Percentiles rank a stretch among this genome's conserved stretches.
phyloP scores from a whole-genome alignment of 2,113 vertebrate species.

The Bos indicus region DNA sequence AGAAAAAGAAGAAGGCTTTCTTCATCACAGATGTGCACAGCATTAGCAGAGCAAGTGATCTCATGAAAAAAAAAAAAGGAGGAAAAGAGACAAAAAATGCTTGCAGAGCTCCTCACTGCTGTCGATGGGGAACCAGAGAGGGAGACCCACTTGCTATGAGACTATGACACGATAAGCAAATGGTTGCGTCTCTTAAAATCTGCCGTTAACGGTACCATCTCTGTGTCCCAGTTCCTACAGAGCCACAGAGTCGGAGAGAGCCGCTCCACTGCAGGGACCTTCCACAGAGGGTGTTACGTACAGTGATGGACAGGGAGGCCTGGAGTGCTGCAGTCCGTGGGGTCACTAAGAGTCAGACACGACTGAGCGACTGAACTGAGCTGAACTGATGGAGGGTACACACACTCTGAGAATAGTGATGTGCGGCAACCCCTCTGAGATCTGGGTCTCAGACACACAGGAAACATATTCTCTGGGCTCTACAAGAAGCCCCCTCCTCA shows the following conservation, averaged over 20 bases:
- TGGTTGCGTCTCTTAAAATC: not conserved
- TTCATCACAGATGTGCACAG: not conserved
- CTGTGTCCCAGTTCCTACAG: not conserved
- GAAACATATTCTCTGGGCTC: not conserved
- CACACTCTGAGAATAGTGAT: not conserved
- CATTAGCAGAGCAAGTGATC: not conserved
- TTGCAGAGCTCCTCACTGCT: not conserved
- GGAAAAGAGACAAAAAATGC: not conserved
- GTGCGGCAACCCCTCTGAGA: not conserved
- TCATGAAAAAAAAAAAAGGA: not conserved
- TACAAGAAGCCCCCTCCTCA: not conserved
- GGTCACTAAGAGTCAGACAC: not conserved
- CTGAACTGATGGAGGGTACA: not conserved
- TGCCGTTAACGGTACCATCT: not conserved
- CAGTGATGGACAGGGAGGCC: not conserved
- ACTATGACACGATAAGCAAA: not conserved
- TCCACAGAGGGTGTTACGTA: not conserved
- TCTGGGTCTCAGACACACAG: not conserved
- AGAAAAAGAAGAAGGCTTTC: not conserved
- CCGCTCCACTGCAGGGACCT: not conserved
- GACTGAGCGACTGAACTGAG: not conserved
- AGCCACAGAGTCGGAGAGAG: accelerated
- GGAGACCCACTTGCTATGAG: not conserved
- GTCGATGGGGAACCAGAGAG: not conserved
- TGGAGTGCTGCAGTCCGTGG: not conserved